Base-by-base conservation (phyloP, 2,888 invertebrate genomes). In the Hesperia comma region DNA sequence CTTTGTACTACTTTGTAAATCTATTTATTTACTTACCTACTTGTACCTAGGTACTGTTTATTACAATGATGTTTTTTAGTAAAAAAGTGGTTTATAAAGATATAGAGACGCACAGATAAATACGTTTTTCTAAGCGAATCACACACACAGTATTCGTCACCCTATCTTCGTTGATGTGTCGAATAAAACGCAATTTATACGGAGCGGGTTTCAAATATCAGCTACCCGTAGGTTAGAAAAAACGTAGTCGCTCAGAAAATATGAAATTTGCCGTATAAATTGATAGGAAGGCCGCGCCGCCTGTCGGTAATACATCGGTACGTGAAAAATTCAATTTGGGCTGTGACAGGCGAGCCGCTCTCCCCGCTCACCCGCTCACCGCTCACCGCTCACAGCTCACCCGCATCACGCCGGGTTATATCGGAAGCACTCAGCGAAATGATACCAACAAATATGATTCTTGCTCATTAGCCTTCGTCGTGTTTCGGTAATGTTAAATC, bases 311-410 rank as follows among this genome's bases (percentile, higher is more conserved):
- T 73, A 68, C 70, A 78, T 75, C 76, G 74, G 72, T 69, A 76
- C 74, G 77, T 74, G 79, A 77, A 81, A 85, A 85, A 86, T 86
- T 84, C 83, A 86, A 86, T 81, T 75, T 77, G 75, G 54, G 67
- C 77, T 75, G 76, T 82, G 83, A 82, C 81, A 79, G 70, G 80
- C 70, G 81, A 76, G 75, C 80, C 79, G 77, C 37, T 12, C n/a
- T n/a, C n/a, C n/a, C n/a, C n/a, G n/a, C n/a, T n/a, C n/a, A n/a
- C n/a, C n/a, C n/a, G n/a, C n/a, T n/a, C n/a, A n/a, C n/a, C n/a
- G n/a, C n/a, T n/a, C n/a, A n/a, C n/a, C n/a, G n/a, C n/a, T n/a
- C n/a, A n/a, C n/a, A n/a, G n/a, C n/a, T n/a, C 12, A 5, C 37
- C 37, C 37, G 12, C 70, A 77, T 71, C 63, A 57, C 32, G 46